Evolutionary conservation across 2,797 vertebrate genomes (phyloP).

Genomic region (Selene dorsalis): DNA sequence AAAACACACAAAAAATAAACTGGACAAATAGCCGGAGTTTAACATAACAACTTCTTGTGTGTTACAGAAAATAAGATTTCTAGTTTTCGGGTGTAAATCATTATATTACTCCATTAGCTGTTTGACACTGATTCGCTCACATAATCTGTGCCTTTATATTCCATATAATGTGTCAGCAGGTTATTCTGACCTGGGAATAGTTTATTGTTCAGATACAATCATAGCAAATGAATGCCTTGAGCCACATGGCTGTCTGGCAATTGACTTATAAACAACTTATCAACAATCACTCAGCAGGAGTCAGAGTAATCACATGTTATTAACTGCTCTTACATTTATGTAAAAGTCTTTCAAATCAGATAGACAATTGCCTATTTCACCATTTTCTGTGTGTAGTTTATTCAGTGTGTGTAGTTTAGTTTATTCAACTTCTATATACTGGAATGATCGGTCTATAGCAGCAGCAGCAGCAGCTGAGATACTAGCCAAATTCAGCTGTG

Average conservation of each 20-base stretch:
- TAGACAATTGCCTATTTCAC: neutral
- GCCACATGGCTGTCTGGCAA: slow-evolving; percentile 15
- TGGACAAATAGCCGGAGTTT: slow-evolving; percentile 60
- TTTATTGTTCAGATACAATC: slow-evolving; percentile 45
- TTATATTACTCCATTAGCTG: slow-evolving; percentile 31
- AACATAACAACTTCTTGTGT: slow-evolving; percentile 32
- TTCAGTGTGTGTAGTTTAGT: neutral
- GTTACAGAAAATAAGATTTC: slow-evolving; percentile 36
- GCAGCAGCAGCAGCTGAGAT: neutral
- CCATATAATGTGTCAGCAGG: slow-evolving; percentile 32
- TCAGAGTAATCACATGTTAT: slow-evolving; percentile 25
- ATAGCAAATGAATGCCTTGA: slow-evolving; percentile 7
- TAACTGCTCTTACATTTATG: slow-evolving; percentile 2
- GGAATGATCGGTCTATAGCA: neutral
- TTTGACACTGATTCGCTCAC: slow-evolving; percentile 16
- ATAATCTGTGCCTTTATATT: slow-evolving; percentile 8
- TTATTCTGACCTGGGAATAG: slow-evolving; percentile 12
- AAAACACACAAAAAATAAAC: slow-evolving; percentile 49
- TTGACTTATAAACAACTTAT: slow-evolving; percentile 33
- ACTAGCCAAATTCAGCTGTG: neutral
- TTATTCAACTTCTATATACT: neutral
- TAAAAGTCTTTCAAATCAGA: neutral
- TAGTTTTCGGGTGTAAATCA: slow-evolving; percentile 58
- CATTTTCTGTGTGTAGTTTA: neutral
- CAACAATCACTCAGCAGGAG: slow-evolving; percentile 27